Evolutionary conservation across 2,797 vertebrate species (phyloP), one percentile per base, ranked within the genome.

Genomic region (Sebastiscus tertius): DNA sequence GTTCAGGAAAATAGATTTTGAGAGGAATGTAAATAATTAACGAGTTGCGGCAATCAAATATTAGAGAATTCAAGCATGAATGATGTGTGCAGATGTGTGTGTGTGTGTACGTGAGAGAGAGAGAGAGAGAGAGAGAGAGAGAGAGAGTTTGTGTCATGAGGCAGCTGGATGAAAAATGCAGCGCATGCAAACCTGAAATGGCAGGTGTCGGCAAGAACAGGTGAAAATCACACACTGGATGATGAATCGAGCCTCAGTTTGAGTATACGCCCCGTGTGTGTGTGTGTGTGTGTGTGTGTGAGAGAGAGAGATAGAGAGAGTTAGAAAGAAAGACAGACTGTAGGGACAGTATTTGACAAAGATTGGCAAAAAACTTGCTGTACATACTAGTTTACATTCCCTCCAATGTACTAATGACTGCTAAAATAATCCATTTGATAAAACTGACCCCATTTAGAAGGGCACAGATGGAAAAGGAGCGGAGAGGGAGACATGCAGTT

Each of bases 181-280:
- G 29, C 6, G 26, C 64, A 68, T 80, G 85, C 84, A 89, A 82
- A 87, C 54, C 66, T 84, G 76, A 88, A 89, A 87, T 80, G 85
- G 83, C 85, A 89, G 85, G 79, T 89, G 87, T 90, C 76, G 14
- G 75, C 69, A 85, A 77, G 74, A 85, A 75, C 56, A 71, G 81
- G 74, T 84, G 74, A 84, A 86, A 92, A 86, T 86, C 84, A 65
- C 26, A 73, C 68, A 71, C 24, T 62, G 64, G 34, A 80, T 77
- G 52, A 81, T 83, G 72, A 31, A 73, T 34, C 6, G 26, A 27
- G 22, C 4, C 1, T 72, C 4, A 60, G 24, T 76, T 18, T 65
- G 71, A 71, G 61, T 54, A 61, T 27, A 62, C 9, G n/a, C 18
- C 18, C 20, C 33, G 52, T 55, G 68, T 52, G 69, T 80, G 72